Conservation (phyloP, 64 coral and sea anemone species). For the Stichodactyla helianthus region DNA sequence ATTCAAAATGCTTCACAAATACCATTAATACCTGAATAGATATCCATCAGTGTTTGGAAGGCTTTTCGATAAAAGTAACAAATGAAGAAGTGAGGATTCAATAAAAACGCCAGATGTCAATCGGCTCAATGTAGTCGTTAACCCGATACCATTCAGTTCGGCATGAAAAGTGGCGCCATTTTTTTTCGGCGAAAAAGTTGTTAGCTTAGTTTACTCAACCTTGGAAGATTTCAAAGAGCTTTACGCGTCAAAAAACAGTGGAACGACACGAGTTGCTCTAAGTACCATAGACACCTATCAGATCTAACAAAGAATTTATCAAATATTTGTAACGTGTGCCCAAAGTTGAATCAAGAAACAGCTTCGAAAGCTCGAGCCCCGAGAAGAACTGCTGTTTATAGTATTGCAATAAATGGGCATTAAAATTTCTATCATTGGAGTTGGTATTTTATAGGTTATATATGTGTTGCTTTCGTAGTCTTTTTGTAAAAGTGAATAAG, state of each 20-base stretch:
- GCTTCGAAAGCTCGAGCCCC: background rate
- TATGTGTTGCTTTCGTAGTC: background rate
- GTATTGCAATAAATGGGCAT: background rate
- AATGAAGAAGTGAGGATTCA: background rate
- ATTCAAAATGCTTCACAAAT: background rate
- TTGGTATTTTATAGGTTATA: background rate
- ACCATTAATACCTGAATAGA: background rate
- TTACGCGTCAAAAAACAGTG: background rate
- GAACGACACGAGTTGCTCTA: background rate
- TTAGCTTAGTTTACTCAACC: background rate
- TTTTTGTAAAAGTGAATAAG: background rate
- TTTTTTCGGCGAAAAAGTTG: background rate
- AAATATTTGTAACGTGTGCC: slow-evolving; percentile 14
- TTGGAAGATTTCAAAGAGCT: background rate
- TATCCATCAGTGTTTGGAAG: background rate
- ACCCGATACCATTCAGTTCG: background rate
- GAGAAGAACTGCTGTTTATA: background rate
- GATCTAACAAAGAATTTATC: background rate
- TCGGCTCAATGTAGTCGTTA: background rate
- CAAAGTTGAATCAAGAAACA: slow-evolving; percentile 20
- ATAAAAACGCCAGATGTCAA: background rate
- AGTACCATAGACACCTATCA: slow-evolving; percentile 1
- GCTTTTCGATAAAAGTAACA: slow-evolving; percentile 18
- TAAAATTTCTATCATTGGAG: background rate
- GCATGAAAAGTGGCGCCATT: background rate